Percentiles rank a stretch among this genome's conserved stretches.
phyloP scores from a whole-genome alignment of 37 sponge, comb jelly and placozoan genomes.

The Spongilla lacustris region DNA sequence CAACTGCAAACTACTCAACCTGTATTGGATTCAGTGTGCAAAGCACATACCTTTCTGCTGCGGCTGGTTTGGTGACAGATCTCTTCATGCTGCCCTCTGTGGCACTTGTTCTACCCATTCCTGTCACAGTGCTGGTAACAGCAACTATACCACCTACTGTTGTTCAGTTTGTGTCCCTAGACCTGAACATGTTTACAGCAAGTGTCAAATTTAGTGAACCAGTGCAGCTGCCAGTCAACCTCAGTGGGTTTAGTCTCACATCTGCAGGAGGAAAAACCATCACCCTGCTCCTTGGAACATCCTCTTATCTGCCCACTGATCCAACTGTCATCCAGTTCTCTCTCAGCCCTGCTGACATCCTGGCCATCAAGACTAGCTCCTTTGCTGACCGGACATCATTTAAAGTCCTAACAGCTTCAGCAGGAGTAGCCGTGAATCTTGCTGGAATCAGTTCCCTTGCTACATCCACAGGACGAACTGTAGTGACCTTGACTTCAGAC shows the following conservation, averaged over 20 bases:
- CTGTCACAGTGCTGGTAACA: slow-evolving; percentile 28
- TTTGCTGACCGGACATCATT: slow-evolving; percentile 24
- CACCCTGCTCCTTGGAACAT: slow-evolving; percentile 22
- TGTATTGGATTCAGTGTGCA: slow-evolving; percentile 43
- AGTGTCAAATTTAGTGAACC: slow-evolving; percentile 69
- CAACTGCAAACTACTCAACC: slow-evolving; percentile 18
- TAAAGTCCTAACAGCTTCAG: slow-evolving; percentile 37
- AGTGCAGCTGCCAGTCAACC: slow-evolving; percentile 64
- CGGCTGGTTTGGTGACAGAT: slow-evolving; percentile 45
- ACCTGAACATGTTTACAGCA: slow-evolving; percentile 40
- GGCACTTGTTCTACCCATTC: slow-evolving; percentile 25
- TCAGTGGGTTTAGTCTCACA: slow-evolving; percentile 38
- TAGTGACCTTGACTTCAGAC: slow-evolving; percentile 39
- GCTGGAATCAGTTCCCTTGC: slow-evolving; percentile 45
- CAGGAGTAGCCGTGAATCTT: slow-evolving; percentile 62
- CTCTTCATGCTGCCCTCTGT: background rate
- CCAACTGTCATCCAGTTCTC: slow-evolving; percentile 40
- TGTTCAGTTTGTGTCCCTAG: slow-evolving; percentile 25
- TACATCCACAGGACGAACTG: slow-evolving; percentile 27
- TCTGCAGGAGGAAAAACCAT: slow-evolving; percentile 12
- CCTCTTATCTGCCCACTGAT: slow-evolving; percentile 42
- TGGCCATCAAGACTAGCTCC: slow-evolving; percentile 59
- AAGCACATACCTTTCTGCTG: slow-evolving; percentile 52
- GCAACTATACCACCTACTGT: slow-evolving; percentile 43
- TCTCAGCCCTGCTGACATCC: slow-evolving; percentile 46